These are phyloP conservation scores for Hirtodrosophila duncani DNA, from an alignment of 2,888 invertebrate species.

Conservation along the genomic window DNA sequence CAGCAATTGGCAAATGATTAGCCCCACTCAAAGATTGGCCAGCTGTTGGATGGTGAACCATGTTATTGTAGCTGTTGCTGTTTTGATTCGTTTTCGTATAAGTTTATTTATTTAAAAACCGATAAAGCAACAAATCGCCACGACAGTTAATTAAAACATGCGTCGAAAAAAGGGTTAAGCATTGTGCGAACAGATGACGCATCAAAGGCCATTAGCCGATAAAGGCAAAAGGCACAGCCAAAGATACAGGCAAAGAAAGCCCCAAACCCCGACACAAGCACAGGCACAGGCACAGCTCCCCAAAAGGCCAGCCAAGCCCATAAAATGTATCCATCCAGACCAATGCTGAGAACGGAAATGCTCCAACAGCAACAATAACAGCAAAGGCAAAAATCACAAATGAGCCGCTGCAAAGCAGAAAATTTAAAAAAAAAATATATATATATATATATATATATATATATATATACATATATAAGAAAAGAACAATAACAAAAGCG, in stretches of 20 bases:
- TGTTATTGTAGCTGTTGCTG: conserved; percentile 5
- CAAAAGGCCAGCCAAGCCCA: conserved; percentile 41
- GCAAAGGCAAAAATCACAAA: conserved; percentile 32
- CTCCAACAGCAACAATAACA: conserved; percentile 30
- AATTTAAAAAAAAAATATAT: no score
- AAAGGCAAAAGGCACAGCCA: conserved; percentile 23
- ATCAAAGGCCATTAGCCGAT: conserved; percentile 68
- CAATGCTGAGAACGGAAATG: conserved; percentile 65
- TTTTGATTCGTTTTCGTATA: conserved; percentile 1
- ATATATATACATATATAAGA: conserved; percentile 4
- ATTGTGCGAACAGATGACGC: conserved; percentile 39
- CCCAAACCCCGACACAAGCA: conserved; percentile 2
- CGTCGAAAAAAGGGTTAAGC: conserved; percentile 50
- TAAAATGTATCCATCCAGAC: conserved; percentile 26
- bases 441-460: no score
- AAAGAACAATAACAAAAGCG: conserved; percentile 3
- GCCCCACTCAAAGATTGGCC: conserved; percentile 4
- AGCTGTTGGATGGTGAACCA: neutral
- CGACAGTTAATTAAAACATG: conserved; percentile 26
- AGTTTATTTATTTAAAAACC: neutral
- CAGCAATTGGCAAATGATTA: conserved; percentile 22
- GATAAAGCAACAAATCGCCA: neutral
- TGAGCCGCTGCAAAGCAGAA: conserved; percentile 21
- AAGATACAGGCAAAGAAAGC: conserved; percentile 4
- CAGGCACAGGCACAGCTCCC: conserved; percentile 1